These are phyloP conservation scores for Sturnira hondurensis DNA, from an alignment of 2,113 vertebrate genomes.

Conservation along the genomic window DNA sequence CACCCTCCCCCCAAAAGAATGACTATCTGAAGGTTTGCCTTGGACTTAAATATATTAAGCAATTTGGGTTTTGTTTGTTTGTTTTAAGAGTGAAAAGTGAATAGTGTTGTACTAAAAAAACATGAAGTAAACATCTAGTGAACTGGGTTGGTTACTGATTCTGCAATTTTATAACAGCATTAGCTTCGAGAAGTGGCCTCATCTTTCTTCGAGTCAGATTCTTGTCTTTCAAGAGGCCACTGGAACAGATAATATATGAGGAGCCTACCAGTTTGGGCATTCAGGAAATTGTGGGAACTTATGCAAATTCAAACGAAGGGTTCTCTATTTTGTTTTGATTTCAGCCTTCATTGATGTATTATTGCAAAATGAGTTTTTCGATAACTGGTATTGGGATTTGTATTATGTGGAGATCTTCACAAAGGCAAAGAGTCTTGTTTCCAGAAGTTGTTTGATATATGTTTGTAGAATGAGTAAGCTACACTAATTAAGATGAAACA, in stretches of 20 bases:
- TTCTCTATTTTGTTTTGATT: not conserved
- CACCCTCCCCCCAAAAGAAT: not conserved
- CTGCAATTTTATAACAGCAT: not conserved
- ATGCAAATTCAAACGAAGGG: not conserved
- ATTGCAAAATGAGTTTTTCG: slow-evolving; percentile 5
- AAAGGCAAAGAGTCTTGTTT: not conserved
- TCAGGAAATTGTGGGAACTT: not conserved
- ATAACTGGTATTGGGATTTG: not conserved
- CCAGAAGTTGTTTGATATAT: not conserved
- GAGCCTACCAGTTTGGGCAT: not conserved
- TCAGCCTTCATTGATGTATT: not conserved
- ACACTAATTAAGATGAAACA: not conserved
- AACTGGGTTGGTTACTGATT: not conserved
- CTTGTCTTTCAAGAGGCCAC: not conserved
- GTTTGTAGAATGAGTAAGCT: not conserved
- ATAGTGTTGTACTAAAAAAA: not conserved
- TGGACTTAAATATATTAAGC: not conserved
- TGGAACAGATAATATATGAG: not conserved
- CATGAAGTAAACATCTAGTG: not conserved
- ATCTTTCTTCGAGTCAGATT: not conserved
- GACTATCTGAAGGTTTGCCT: not conserved
- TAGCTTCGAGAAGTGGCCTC: not conserved
- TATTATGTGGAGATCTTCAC: not conserved
- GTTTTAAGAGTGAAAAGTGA: not conserved
- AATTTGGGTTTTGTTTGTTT: not conserved